Evolutionary conservation across 2,888 invertebrate species (phyloP), one percentile per base, ranked within the genome.

Genomic region (Acanthosepion lycidas): DNA sequence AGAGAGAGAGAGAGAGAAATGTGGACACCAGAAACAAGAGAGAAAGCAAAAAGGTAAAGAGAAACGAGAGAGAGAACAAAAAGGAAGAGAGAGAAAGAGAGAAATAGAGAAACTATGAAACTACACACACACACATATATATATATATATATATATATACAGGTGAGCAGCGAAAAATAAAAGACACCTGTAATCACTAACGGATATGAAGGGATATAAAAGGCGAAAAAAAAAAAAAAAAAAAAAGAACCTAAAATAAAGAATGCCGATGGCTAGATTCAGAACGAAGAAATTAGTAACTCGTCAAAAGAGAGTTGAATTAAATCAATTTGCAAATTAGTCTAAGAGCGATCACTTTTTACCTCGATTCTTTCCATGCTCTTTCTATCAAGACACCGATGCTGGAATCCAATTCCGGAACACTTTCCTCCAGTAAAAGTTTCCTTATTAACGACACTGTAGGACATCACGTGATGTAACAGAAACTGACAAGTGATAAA

Each of bases 1-100:
- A 15, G 42, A 6, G 51, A 51, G 51, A 51, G 15, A 15, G 15
- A 51, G 15, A 15, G 51, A 51, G 26, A 26, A 6, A 26, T 20
- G 59, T 20, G 59, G n/a, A 28, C 18, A 42, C 42, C 3, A 26
- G n/a, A n/a, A n/a, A 49, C 5, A 26, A 93, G 51, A 93, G 93
- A 93, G 51, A 49, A n/a, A n/a, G n/a, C n/a, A n/a, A n/a, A n/a
- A n/a, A n/a, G n/a, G n/a, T n/a, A n/a, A n/a, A n/a, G n/a, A n/a
- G n/a, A n/a, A n/a, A n/a, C n/a, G 93, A 49, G 23, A 49, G 93
- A 93, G 51, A 93, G 93, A 93, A 49, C n/a, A n/a, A n/a, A n/a
- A n/a, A n/a, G n/a, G n/a, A 26, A 93, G 51, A 93, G 93, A 93
- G 51, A 49, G 93, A 49, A 1, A 49, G 93, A 93, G 51, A 93